phyloP scores from a whole-genome alignment of 2,797 vertebrate genomes.

The Lepus townsendii region DNA sequence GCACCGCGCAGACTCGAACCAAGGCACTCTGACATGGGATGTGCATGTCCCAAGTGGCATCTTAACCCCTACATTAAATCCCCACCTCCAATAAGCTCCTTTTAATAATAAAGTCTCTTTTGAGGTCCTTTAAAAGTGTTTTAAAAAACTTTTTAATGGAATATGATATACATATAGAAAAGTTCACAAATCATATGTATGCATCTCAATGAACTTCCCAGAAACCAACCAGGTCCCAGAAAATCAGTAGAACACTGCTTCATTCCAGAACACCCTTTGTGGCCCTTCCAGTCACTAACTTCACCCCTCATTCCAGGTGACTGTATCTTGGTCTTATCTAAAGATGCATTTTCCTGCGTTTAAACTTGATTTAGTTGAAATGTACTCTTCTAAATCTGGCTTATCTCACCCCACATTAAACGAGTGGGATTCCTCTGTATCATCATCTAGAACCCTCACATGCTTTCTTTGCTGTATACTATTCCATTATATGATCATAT shows the following conservation, averaged over 20 bases:
- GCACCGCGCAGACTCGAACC: no score
- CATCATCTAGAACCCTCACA: background rate
- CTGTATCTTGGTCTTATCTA: background rate
- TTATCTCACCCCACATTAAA: background rate
- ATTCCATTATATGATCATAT: background rate
- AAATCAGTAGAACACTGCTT: background rate
- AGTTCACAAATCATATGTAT: background rate
- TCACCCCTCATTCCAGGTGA: background rate
- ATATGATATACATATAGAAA: constrained; percentile 11
- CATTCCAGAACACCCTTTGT: background rate
- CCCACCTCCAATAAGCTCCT: background rate
- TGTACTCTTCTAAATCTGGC: no score
- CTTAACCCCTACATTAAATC: no score
- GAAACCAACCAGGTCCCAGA: constrained; percentile 51
- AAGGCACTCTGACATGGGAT: no score
- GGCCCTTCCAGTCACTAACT: background rate
- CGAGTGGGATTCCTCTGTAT: background rate
- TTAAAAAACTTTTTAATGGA: constrained; percentile 3
- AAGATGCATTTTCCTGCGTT: background rate
- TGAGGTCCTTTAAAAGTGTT: constrained; percentile 23
- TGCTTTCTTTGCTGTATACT: background rate
- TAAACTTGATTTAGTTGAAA: background rate
- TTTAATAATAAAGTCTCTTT: constrained; percentile 20
- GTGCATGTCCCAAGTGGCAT: no score
- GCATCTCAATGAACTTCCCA: constrained; percentile 15